A percentile compares a stretch with the other conserved stretches of the same genome.
Conservation (phyloP, 2,888 invertebrate species). For the Leuctra nigra region DNA sequence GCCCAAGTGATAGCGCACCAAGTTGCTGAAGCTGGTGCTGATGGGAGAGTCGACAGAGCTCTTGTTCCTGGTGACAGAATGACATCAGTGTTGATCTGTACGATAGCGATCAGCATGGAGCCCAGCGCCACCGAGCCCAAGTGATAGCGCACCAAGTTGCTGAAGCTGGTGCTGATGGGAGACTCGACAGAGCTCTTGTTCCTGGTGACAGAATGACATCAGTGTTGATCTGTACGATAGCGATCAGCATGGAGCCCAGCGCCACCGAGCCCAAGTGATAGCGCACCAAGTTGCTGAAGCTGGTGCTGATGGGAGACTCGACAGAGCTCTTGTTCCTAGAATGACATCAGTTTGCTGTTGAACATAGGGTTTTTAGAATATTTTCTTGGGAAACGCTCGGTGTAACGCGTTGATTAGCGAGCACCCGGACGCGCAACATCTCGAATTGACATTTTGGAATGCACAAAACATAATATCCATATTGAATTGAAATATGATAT, state of each 20-base stretch:
- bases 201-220: too few relatives aligned
- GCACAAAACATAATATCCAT: too few relatives aligned
- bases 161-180: slow-evolving; percentile 44
- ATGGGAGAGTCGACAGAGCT: slow-evolving; percentile 42
- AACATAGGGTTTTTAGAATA: too few relatives aligned
- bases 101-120: slow-evolving; percentile 62
- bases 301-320: slow-evolving; percentile 42
- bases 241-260: slow-evolving; percentile 67
- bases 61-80: slow-evolving; percentile 46
- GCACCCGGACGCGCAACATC: too few relatives aligned
- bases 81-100: too few relatives aligned
- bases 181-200: slow-evolving; percentile 42
- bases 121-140: slow-evolving; percentile 72
- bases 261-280: slow-evolving; percentile 74
- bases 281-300: slow-evolving; percentile 45
- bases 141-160: slow-evolving; percentile 55
- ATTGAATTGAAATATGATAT: too few relatives aligned
- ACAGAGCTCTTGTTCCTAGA: slow-evolving; percentile 45
- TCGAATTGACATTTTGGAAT: too few relatives aligned
- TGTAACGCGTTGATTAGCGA: too few relatives aligned
- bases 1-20: slow-evolving; percentile 63
- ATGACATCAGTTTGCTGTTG: too few relatives aligned
- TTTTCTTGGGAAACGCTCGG: too few relatives aligned
- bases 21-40: slow-evolving; percentile 42
- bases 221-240: slow-evolving; percentile 63